Evolutionary conservation across 2,113 vertebrate species (phyloP).

Genomic region (Marcusenius ussheri): DNA sequence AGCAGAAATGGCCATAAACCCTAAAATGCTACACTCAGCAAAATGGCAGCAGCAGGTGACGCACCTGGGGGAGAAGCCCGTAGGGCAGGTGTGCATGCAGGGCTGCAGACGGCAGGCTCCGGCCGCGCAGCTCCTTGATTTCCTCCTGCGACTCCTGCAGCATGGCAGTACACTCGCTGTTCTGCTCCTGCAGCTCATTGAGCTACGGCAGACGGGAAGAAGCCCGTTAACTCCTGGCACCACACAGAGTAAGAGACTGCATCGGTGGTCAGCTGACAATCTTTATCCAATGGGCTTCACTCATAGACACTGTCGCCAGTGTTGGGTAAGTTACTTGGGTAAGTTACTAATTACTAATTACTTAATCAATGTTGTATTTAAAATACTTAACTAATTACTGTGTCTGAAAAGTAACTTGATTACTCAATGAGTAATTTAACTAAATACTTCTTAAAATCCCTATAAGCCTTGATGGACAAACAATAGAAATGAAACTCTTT

Average conservation of each 20-base stretch:
- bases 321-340: too few species aligned
- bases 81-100: slow-evolving; percentile 56
- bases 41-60: neutral
- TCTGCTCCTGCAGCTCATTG: slow-evolving; percentile 83
- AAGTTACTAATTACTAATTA: too few species aligned
- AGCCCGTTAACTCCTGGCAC: neutral
- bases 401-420: too few species aligned
- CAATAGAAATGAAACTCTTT: too few species aligned
- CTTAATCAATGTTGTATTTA: too few species aligned
- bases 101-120: slow-evolving; percentile 63
- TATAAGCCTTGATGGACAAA: too few species aligned
- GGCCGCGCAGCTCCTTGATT: slow-evolving; percentile 77
- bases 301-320: neutral
- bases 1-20: neutral
- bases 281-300: neutral
- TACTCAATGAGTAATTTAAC: too few species aligned
- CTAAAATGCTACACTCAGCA: neutral
- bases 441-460: too few species aligned
- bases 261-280: neutral
- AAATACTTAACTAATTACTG: too few species aligned
- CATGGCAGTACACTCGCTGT: slow-evolving; percentile 85
- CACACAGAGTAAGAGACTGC: neutral
- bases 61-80: slow-evolving; percentile 79
- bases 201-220: slow-evolving; percentile 57
- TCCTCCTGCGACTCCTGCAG: slow-evolving; percentile 92